Evolutionary conservation across 2,797 vertebrate genomes (phyloP), one percentile per base, ranked within the genome.

Genomic region (Hephaestus fuliginosus): DNA sequence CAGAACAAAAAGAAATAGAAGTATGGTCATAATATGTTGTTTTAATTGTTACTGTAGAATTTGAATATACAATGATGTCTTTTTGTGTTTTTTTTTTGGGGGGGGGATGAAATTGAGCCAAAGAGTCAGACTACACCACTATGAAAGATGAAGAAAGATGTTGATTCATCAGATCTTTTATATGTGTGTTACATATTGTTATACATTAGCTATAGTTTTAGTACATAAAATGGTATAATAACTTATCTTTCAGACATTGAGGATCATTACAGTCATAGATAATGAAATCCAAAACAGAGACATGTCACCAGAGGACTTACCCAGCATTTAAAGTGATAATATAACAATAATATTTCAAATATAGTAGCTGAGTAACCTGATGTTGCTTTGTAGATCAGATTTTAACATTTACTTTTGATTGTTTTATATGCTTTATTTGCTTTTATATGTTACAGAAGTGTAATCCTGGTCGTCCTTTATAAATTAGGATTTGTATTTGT

Each of bases 251-350:
- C 3, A 33, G 48, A 15, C 4, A 44, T 17, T 56, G 3, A 33
- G 7, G 5, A n/a, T 58, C 28, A 17, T n/a, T 30, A 28, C 3
- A 51, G n/a, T 13, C 12, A 33, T 8, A 30, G 7, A 33, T 33
- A 33, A 5, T 33, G 25, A 25, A 33, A 33, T 33, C 25, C 25
- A 25, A 25, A 25, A 25, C 25, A 25, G 25, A 25, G 25, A 30
- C 30, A 30, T 30, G 30, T 33, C 30, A 33, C 30, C 49, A 51
- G 82, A 81, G 58, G 71, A 71, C 25, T 22, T 33, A 0, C 7
- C 11, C 28, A 75, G 13, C 8, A 28, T 22, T 61, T 76, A 43
- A 6, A 64, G n/a, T 39, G 30, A 33, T 5, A 3, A 33, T 3
- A 33, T 5, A 3, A 33, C 30, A 33, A 33, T 33, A 33, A 33